phyloP scores from a whole-genome alignment of 2,113 vertebrate species.

The Labeo rohita region DNA sequence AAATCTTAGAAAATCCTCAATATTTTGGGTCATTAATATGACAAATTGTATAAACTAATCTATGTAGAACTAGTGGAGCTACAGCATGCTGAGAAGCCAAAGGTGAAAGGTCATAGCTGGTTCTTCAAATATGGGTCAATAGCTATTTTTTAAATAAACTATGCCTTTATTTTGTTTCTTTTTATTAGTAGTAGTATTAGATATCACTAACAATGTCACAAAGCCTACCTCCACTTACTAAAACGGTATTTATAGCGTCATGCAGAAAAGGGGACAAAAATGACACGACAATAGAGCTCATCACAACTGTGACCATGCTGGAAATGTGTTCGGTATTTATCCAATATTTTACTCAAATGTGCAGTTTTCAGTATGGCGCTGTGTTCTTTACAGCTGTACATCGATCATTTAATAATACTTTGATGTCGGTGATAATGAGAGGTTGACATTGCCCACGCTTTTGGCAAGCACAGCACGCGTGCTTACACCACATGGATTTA shows the following conservation, averaged over 20 bases:
- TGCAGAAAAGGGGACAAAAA: neutral
- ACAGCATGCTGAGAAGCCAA: neutral
- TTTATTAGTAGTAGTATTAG: neutral
- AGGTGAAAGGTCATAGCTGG: conserved; percentile 1
- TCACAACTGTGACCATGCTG: neutral
- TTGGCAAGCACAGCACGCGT: neutral
- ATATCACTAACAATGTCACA: neutral
- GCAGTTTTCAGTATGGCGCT: neutral
- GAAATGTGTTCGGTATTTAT: neutral
- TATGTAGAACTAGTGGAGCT: neutral
- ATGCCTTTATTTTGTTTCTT: neutral
- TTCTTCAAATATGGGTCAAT: conserved; percentile 1
- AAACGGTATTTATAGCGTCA: neutral
- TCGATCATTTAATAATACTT: neutral
- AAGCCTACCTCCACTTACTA: neutral
- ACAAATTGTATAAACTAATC: neutral
- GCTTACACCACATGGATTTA: neutral
- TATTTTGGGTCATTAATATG: neutral
- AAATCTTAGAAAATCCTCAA: neutral
- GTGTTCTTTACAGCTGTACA: neutral
- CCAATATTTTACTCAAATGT: neutral
- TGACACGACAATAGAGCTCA: neutral
- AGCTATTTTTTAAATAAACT: neutral
- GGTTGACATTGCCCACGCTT: conserved; percentile 30
- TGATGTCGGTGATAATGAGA: neutral